Evolutionary conservation across 2,888 invertebrate genomes (phyloP), one percentile per base, ranked within the genome.

Genomic region (Clivina fossor): DNA sequence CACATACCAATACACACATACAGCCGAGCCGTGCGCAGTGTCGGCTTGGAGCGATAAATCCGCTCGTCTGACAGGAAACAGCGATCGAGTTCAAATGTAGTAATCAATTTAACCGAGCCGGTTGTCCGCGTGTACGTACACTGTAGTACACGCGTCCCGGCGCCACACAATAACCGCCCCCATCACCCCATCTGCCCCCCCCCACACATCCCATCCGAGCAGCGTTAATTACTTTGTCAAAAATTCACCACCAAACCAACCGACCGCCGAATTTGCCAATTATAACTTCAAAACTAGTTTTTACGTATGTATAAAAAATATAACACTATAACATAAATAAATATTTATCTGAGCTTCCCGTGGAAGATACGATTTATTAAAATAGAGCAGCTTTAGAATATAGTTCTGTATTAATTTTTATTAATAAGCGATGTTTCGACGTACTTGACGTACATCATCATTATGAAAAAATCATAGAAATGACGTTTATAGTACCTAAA

Each of bases 71-170:
- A 64, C 66, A 63, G 63, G 63, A 63, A 66, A 67, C 66, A 66
- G 65, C 64, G 66, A 68, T 68, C 66, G 66, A 65, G 64, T 65
- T 66, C 68, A 68, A 69, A 68, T 66, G 67, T 66, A 59, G 65
- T 67, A 70, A 70, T 70, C 68, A 70, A 70, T 70, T 70, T 63
- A 65, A 65, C 65, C 65, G 64, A 63, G 64, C 64, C 61, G 61
- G n/a, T n/a, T 61, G 64, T 64, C 66, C 66, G 64, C 67, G 68
- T 66, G 64, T 64, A 64, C 65, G 63, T 66, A 68, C 66, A n/a
- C 44, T 53, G 53, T 53, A 35, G 11, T 44, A 53, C 55, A 53
- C 50, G 44, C 50, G 44, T 50, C 28, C 41, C 44, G 46, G 37
- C 33, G 38, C 41, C 40, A 37, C 56, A 50, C 28, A 26, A 28